Conservation (phyloP, 2,888 invertebrate genomes). For the Teleogryllus oceanicus region DNA sequence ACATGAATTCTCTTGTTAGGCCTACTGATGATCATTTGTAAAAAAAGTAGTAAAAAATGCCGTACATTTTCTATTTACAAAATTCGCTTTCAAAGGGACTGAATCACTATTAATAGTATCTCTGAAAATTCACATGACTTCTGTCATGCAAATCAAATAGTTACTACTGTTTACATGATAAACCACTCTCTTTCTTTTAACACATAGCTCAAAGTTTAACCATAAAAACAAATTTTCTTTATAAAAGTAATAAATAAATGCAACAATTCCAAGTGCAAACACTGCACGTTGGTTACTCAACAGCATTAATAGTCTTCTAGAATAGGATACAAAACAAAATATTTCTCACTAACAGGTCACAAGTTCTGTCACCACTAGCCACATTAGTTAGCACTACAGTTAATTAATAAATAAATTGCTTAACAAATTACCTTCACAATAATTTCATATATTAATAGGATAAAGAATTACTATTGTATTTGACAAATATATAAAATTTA, state of each 20-base stretch:
- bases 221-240: background rate
- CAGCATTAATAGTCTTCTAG: background rate
- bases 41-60: constrained; percentile 12
- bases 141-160: background rate
- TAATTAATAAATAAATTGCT: background rate
- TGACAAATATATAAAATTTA: background rate
- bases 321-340: background rate
- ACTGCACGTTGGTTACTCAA: background rate
- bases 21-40: background rate
- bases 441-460: background rate
- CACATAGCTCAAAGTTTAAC: background rate
- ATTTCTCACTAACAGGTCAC: background rate
- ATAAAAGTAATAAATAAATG: constrained; percentile 18
- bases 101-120: background rate
- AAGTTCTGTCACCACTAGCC: constrained; percentile 1
- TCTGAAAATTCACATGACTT: background rate
- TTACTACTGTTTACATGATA: background rate
- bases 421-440: background rate
- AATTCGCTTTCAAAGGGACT: constrained; percentile 18
- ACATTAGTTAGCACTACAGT: background rate
- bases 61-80: background rate
- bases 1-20: background rate
- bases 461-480: background rate
- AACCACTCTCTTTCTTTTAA: background rate
- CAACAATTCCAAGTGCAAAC: constrained; percentile 3